Conservation (phyloP, 2,113 vertebrate genomes). For the Brachyhypopomus occidentalis region DNA sequence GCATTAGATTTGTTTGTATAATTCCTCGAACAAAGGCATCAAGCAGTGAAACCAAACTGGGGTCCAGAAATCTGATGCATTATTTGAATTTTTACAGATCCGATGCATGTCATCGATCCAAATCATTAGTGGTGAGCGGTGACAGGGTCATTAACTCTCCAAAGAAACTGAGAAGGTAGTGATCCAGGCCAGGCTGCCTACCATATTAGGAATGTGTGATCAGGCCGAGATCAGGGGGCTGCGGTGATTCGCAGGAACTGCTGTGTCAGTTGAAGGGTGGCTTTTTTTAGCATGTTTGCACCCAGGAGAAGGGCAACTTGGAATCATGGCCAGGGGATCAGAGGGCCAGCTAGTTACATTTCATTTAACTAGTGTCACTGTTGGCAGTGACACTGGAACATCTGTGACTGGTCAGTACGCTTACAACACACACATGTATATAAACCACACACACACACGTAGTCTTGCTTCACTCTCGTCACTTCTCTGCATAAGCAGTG, state of each 20-base stretch:
- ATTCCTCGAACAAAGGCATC: background rate
- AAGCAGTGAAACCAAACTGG: background rate
- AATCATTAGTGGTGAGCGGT: constrained; percentile 27
- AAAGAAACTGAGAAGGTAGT: constrained; percentile 60
- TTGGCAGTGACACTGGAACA: no score
- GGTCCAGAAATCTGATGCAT: background rate
- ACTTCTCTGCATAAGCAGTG: background rate
- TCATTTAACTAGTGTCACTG: no score
- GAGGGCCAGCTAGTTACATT: constrained; percentile 32
- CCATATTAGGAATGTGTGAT: constrained; percentile 60
- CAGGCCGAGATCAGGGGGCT: constrained; percentile 47
- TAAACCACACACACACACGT: no score
- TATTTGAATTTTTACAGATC: constrained; percentile 20
- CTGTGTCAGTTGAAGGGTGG: constrained; percentile 52
- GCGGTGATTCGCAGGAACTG: constrained; percentile 44
- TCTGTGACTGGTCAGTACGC: no score
- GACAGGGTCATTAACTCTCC: constrained; percentile 59
- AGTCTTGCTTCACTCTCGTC: background rate
- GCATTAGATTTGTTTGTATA: background rate
- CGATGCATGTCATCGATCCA: constrained; percentile 34
- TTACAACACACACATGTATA: no score
- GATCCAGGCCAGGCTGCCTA: constrained; percentile 36
- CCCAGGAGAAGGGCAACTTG: constrained; percentile 43
- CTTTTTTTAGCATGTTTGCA: constrained; percentile 53
- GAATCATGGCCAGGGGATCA: constrained; percentile 32